Conservation (phyloP, 2,888 invertebrate species). For the Epistrophe eligans region DNA sequence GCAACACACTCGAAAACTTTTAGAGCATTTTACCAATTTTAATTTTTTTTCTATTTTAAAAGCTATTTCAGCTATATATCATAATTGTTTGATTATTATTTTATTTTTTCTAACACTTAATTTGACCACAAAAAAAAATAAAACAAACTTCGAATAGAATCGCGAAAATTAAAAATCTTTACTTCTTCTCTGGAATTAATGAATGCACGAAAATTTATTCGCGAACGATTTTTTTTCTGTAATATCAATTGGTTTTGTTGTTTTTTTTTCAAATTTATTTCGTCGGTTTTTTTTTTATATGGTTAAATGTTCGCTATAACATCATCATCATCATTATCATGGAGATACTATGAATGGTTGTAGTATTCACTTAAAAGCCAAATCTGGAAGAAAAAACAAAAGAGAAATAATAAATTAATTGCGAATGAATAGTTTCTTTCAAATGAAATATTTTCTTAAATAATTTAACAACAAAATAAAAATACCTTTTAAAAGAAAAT, state of each 20-base stretch:
- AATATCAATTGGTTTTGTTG: slow-evolving; percentile 1
- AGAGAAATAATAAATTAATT: slow-evolving; percentile 37
- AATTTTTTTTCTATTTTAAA: not conserved
- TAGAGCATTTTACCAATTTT: not conserved
- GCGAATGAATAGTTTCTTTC: slow-evolving; percentile 35
- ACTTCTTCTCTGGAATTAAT: not conserved
- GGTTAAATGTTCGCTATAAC: slow-evolving; percentile 68
- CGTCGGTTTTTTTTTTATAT: slow-evolving; percentile 23
- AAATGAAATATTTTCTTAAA: slow-evolving; percentile 18
- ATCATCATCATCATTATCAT: slow-evolving; percentile 68
- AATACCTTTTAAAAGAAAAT: not conserved
- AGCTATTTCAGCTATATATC: slow-evolving; percentile 10
- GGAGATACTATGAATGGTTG: slow-evolving; percentile 63
- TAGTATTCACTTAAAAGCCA: slow-evolving; percentile 66
- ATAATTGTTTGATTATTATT: not conserved
- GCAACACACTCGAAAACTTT: not conserved
- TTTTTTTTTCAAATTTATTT: slow-evolving; percentile 2
- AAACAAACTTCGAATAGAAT: not conserved
- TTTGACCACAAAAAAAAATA: not conserved
- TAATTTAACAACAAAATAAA: not conserved
- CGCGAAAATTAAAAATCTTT: not conserved
- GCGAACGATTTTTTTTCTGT: not conserved
- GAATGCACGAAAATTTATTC: slow-evolving; percentile 6
- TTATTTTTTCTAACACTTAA: not conserved
- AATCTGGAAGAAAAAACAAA: slow-evolving; percentile 52